A percentile compares a stretch with the other conserved stretches of the same genome.
Conservation (phyloP, 2,888 invertebrate species). For the Himalopsyche japonica region DNA sequence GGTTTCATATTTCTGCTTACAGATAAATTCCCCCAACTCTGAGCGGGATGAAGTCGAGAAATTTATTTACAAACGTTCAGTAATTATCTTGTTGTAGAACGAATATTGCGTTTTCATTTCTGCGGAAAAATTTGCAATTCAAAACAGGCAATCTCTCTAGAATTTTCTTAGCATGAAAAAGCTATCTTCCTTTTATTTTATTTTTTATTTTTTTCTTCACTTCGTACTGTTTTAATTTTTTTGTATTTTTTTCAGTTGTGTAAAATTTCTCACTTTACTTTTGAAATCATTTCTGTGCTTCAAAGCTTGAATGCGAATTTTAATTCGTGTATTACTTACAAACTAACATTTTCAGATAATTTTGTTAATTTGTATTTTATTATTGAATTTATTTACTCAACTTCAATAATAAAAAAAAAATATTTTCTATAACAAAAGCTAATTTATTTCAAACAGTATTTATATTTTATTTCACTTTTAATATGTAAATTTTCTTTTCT, state of each 20-base stretch:
- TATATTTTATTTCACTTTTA: too few species aligned
- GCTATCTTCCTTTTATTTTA: neutral
- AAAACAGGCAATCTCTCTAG: neutral
- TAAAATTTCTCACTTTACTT: neutral
- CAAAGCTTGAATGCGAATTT: neutral
- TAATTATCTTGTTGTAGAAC: neutral
- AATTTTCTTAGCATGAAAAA: neutral
- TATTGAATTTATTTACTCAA: too few species aligned
- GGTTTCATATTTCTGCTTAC: neutral
- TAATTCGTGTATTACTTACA: too few species aligned
- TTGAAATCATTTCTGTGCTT: neutral
- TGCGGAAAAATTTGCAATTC: neutral
- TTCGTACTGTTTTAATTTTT: neutral
- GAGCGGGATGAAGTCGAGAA: neutral
- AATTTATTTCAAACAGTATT: too few species aligned
- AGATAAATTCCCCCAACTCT: neutral
- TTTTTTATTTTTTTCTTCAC: neutral
- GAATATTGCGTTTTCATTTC: neutral
- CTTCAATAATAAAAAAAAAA: too few species aligned
- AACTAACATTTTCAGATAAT: too few species aligned
- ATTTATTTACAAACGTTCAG: neutral
- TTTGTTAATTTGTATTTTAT: too few species aligned
- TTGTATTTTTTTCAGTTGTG: neutral
- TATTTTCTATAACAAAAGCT: too few species aligned
- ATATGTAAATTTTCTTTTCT: too few species aligned